Evolutionary conservation across 2,888 invertebrate genomes (phyloP), one percentile per base, ranked within the genome.

Genomic region (Aporophyla nigra): DNA sequence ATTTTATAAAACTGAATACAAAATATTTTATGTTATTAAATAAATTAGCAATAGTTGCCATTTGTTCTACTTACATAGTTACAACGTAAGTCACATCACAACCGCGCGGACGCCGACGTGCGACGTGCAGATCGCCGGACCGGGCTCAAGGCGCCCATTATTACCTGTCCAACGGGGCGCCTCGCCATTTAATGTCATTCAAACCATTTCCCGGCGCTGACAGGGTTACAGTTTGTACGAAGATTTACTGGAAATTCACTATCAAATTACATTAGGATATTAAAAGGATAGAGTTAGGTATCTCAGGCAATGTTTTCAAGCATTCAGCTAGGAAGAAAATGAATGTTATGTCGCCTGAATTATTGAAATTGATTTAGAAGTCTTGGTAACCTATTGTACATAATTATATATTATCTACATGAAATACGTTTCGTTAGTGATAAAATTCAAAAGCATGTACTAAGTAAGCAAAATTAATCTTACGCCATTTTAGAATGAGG

Each of bases 151-250:
- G 19, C 72, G 51, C 43, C 87, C 69, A 74, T 85, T 83, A 78
- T 86, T 83, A 74, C 87, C 78, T 84, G 84, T 83, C 76, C 49
- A 27, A 59, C 54, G 61, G 67, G 43, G 40, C 49, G 56, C 79
- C 63, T 70, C 72, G 49, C 58, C 71, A 54, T 62, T 74, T 75
- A 76, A 82, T 72, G 77, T 86, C 86, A 83, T 74, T 80, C 83
- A 80, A 66, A 71, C 54, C 72, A 51, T 68, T 59, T 27, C 24
- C 53, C 62, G 14, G 21, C 43, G 77, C 54, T 74, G 85, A 85
- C 85, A 80, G 80, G 70, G 70, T 78, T 63, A 74, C 61, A 68
- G 51, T 74, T 33, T 66, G 51, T 61, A 67, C 58, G 58, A 71
- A 83, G 73, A 85, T 83, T 74, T 74, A 80, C 84, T 80, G 53